These are phyloP conservation scores for Ficedula albicollis DNA, from an alignment of 2,797 vertebrate genomes.

Conservation along the genomic window DNA sequence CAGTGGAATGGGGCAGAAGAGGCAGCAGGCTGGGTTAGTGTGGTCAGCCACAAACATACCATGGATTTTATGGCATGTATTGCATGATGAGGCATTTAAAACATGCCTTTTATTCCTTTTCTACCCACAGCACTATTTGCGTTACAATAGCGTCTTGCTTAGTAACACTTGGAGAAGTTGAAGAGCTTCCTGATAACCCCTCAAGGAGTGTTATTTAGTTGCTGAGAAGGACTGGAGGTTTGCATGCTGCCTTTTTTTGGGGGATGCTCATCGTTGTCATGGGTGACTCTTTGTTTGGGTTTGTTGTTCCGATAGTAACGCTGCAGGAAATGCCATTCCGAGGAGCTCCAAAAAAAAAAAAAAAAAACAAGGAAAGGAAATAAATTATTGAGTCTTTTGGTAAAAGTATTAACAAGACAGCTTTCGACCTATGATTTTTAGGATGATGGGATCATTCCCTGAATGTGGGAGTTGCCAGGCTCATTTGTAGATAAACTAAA, in stretches of 20 bases:
- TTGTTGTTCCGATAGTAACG: background rate
- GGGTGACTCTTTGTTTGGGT: conserved; percentile 43
- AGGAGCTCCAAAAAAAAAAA: background rate
- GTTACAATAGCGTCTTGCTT: conserved; percentile 31
- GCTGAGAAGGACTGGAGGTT: background rate
- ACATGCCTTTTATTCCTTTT: conserved; percentile 58
- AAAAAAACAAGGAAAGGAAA: background rate
- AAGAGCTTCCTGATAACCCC: conserved; percentile 48
- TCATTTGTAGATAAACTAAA: background rate
- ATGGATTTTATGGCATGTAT: conserved; percentile 66
- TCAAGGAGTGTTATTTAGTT: conserved; percentile 3
- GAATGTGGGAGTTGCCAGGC: background rate
- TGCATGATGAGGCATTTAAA: conserved; percentile 55
- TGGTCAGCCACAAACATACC: conserved; percentile 69
- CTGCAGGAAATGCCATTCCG: background rate
- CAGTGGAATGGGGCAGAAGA: conserved; percentile 48
- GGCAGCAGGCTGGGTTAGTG: conserved; percentile 67
- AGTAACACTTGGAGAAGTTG: conserved; percentile 33
- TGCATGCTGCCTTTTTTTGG: background rate
- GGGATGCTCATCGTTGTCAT: background rate
- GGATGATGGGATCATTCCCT: background rate
- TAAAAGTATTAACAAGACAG: background rate
- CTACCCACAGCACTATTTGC: background rate
- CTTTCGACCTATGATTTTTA: background rate
- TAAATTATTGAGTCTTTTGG: background rate